A percentile compares a stretch with the other conserved stretches of the same genome.
Evolutionary conservation across 92 coral and sea anemone genomes (phyloP).

Genomic region (Zoanthus sociatus): DNA sequence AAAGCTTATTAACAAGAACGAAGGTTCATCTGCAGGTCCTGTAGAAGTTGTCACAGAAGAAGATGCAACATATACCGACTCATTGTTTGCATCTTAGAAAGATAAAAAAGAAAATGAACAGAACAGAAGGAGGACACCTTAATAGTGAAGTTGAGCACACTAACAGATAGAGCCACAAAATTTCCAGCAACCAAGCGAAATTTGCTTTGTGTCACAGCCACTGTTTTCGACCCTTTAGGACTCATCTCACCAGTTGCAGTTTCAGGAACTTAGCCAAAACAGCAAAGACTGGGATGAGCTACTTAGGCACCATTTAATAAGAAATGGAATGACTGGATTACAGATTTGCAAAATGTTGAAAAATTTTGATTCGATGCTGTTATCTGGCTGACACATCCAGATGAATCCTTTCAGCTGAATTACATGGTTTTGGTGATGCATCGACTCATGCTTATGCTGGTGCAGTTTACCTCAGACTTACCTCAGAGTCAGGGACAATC

Average conservation of each 20-base stretch:
- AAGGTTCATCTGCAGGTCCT: slow-evolving; percentile 1
- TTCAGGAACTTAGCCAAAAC: slow-evolving; percentile 51
- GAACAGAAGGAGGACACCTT: slow-evolving; percentile 28
- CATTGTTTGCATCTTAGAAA: neutral
- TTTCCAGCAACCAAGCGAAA: slow-evolving; percentile 37
- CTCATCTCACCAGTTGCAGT: slow-evolving; percentile 49
- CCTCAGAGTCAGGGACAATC: neutral
- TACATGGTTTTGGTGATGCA: slow-evolving; percentile 53
- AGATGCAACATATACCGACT: neutral
- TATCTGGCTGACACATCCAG: neutral
- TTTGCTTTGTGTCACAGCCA: slow-evolving; percentile 31
- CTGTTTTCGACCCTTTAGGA: slow-evolving; percentile 44
- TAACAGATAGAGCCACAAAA: neutral
- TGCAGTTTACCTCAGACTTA: slow-evolving; percentile 42
- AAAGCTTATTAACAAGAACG: slow-evolving; percentile 23
- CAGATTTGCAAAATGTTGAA: slow-evolving; percentile 10
- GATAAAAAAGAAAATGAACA: slow-evolving; percentile 1
- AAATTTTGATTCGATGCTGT: slow-evolving; percentile 30
- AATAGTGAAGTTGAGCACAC: slow-evolving; percentile 12
- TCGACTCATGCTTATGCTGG: slow-evolving; percentile 46
- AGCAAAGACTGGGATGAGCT: slow-evolving; percentile 52
- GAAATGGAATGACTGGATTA: neutral
- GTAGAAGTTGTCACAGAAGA: neutral
- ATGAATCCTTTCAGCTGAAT: neutral
- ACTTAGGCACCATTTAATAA: slow-evolving; percentile 19